Base-by-base conservation (phyloP, 2,113 vertebrate genomes). In the Eonycteris spelaea region DNA sequence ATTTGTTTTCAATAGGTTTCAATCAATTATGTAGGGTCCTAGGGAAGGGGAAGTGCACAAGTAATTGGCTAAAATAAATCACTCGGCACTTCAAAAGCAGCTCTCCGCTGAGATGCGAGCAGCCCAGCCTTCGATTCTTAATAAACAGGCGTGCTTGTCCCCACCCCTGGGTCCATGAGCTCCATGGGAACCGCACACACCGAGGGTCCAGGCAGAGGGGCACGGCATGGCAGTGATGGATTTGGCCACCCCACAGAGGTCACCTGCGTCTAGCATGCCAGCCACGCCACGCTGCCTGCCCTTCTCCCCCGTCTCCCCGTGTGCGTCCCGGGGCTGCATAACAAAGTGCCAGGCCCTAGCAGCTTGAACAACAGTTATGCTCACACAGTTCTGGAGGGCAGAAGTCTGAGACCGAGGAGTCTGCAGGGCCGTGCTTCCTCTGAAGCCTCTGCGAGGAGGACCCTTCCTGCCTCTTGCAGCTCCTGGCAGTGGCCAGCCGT, bases 1-100 rank as follows among this genome's bases (percentile, higher is more conserved):
- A 99, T 99, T 99, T 99, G 99, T 99, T 99, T 99, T 99, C 99
- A 98, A 98, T 99, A 98, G 98, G 98, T 98, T 98, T 98, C 98
- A 99, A 99, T 99, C 99, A 99, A 99, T 99, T 98, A 98, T 97
- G 82, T 55, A 75, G 83, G 94, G 98, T 99, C 98, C 97, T 38
- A 74, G 98, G 68, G 74, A 98, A 98, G 97, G 97, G 97, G 97
- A 98, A 98, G 97, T 67, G 96, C 97, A 96, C 96, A 6, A 93
- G 96, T 99, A 99, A 99, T 99, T 99, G 99, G 98, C 95, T 98
- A 96, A 95, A 98, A 99, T 99, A 99, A 99, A 99, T 99, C 98
- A 98, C 97, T 98, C 63, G 2, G 88, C 65, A 73, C 98, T 98
- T 98, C 95, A 95, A 91, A 96, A 89, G 75, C 70, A 26, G 97